Conservation (phyloP, 2,797 vertebrate genomes). For the Selene dorsalis region DNA sequence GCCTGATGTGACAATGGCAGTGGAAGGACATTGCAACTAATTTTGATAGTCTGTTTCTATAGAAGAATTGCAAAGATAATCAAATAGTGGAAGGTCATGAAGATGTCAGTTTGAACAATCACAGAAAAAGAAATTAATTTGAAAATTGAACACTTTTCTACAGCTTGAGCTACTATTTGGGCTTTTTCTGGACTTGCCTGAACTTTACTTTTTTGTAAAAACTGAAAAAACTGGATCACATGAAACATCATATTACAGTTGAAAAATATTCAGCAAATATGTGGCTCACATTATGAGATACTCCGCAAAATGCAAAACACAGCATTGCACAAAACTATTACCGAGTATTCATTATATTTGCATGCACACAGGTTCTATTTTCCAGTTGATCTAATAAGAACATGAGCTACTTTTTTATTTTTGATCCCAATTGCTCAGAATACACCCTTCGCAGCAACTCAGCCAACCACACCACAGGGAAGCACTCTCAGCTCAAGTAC, state of each 20-base stretch:
- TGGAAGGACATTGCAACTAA: slow-evolving; percentile 64
- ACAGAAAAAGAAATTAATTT: slow-evolving; percentile 24
- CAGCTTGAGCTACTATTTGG: slow-evolving; percentile 10
- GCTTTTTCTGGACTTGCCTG: background rate
- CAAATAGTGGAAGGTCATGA: slow-evolving; percentile 52
- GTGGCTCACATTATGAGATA: background rate
- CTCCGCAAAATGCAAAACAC: background rate
- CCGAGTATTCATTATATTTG: slow-evolving; percentile 9
- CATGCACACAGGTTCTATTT: slow-evolving; percentile 32
- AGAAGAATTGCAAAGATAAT: slow-evolving; percentile 53
- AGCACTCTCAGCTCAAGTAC: slow-evolving; percentile 48
- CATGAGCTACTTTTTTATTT: slow-evolving; percentile 9
- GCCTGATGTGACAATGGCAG: slow-evolving; percentile 64
- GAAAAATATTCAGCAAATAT: background rate
- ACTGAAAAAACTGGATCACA: background rate
- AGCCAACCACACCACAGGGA: slow-evolving; percentile 53
- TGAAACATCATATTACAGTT: background rate
- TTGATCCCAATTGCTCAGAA: slow-evolving; percentile 7
- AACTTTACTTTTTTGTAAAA: no score
- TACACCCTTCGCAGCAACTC: slow-evolving; percentile 43
- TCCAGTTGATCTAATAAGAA: slow-evolving; percentile 43
- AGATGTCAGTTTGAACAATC: slow-evolving; percentile 45
- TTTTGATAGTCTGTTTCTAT: slow-evolving; percentile 53
- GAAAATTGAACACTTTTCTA: slow-evolving; percentile 34
- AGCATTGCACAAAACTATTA: slow-evolving; percentile 10